Evolutionary conservation across 2,888 invertebrate genomes (phyloP).

Genomic region (Gibbula magus): DNA sequence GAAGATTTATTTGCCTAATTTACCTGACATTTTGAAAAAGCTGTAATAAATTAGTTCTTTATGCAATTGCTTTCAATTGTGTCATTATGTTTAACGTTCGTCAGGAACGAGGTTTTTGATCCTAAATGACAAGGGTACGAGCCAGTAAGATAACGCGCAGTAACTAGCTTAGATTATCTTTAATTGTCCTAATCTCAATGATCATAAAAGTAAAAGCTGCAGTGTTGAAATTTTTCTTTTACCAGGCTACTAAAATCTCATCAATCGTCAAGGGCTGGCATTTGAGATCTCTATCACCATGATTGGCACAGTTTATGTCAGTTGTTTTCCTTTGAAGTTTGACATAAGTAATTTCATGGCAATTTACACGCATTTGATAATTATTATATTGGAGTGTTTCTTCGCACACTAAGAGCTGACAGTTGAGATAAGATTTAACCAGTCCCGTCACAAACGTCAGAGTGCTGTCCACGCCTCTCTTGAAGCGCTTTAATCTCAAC

Average conservation of each 20-base stretch:
- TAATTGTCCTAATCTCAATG: constrained; percentile 11
- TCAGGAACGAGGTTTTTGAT: neutral
- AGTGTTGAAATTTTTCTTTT: neutral
- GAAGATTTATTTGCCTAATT: neutral
- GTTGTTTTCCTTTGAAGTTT: neutral
- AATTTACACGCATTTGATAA: constrained; percentile 10
- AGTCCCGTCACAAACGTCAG: constrained; percentile 2
- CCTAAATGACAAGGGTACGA: neutral
- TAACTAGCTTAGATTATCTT: neutral
- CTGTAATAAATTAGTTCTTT: constrained; percentile 13
- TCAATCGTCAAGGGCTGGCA: neutral
- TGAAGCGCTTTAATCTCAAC: neutral
- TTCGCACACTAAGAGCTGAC: neutral
- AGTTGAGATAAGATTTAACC: neutral
- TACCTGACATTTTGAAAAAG: constrained; percentile 9
- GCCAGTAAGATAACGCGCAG: neutral
- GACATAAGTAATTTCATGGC: constrained; percentile 13
- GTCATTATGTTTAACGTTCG: neutral
- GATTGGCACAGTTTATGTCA: constrained; percentile 13
- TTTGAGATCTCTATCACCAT: neutral
- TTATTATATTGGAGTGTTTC: constrained; percentile 7
- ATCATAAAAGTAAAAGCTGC: constrained; percentile 13
- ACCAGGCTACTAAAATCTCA: neutral
- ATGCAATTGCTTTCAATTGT: constrained; percentile 13
- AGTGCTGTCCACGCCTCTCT: neutral